Percentiles rank a stretch among this genome's conserved stretches.
phyloP scores from a whole-genome alignment of 2,888 invertebrate species.

The Antheraea yamamai region DNA sequence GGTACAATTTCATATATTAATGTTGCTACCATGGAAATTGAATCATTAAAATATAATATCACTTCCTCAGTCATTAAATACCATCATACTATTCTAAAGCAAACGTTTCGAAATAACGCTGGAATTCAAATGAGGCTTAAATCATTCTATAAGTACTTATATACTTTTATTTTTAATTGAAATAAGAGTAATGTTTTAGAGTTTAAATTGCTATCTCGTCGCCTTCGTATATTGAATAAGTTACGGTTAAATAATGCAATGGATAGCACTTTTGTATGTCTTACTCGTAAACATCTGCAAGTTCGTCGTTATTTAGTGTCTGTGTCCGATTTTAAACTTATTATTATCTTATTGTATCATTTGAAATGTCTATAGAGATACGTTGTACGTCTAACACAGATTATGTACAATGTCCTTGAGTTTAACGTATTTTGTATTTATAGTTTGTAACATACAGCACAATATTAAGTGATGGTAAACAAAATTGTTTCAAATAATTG shows the following conservation, averaged over 20 bases:
- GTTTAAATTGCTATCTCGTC: background rate
- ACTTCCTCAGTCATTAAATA: background rate
- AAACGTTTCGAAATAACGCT: background rate
- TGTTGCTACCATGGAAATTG: background rate
- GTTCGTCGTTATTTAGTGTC: background rate
- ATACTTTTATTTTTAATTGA: background rate
- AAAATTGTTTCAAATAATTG: constrained; percentile 15
- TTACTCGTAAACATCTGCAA: background rate
- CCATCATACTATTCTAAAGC: background rate
- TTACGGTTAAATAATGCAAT: background rate
- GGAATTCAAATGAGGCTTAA: background rate
- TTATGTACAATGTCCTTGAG: constrained; percentile 16
- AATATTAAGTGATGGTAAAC: constrained; percentile 19
- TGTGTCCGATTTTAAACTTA: background rate
- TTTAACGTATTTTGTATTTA: constrained; percentile 22
- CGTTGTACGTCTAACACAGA: background rate
- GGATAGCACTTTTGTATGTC: background rate
- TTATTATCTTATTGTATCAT: background rate
- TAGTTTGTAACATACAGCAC: too few relatives aligned
- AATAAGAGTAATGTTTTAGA: background rate
- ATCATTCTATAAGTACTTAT: background rate
- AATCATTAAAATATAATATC: background rate
- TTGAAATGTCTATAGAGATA: background rate
- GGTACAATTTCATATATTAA: background rate
- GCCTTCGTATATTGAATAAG: background rate